Conservation (phyloP, 2,888 invertebrate species). For the Eumacrocentrus americanus region DNA sequence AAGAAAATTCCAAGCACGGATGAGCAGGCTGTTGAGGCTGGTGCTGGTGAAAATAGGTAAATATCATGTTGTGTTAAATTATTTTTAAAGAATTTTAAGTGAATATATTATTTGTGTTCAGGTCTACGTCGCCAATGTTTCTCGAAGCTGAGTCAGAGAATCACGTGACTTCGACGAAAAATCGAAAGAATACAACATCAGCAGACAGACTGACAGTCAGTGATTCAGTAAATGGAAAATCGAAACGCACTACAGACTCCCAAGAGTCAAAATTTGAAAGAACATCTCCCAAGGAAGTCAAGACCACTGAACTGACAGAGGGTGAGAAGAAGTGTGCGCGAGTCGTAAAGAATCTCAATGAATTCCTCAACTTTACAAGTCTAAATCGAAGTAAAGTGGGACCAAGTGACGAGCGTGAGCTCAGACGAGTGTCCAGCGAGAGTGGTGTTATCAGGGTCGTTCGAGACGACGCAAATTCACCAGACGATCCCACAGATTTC, state of each 20-base stretch:
- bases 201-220: conserved; percentile 54
- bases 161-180: conserved; percentile 48
- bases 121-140: conserved; percentile 44
- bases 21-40: conserved; percentile 66
- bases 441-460: conserved; percentile 49
- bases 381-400: conserved; percentile 69
- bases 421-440: conserved; percentile 51
- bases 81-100: neutral
- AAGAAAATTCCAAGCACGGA: conserved; percentile 79
- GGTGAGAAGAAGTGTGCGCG: conserved; percentile 57
- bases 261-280: conserved; percentile 42
- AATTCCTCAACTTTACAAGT: conserved; percentile 80
- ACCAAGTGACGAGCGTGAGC: conserved; percentile 52
- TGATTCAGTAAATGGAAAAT: conserved; percentile 44
- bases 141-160: conserved; percentile 44
- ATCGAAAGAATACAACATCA: conserved; percentile 47
- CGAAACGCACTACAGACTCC: conserved; percentile 42
- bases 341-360: conserved; percentile 81
- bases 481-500: conserved; percentile 79
- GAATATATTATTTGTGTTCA: conserved; percentile 40
- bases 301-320: conserved; percentile 15
- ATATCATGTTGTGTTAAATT: neutral
- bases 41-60: conserved; percentile 40
- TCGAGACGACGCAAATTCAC: conserved; percentile 64
- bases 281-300: conserved; percentile 25